Evolutionary conservation across 2,888 invertebrate species (phyloP).

Genomic region (Synergus laeviventris): DNA sequence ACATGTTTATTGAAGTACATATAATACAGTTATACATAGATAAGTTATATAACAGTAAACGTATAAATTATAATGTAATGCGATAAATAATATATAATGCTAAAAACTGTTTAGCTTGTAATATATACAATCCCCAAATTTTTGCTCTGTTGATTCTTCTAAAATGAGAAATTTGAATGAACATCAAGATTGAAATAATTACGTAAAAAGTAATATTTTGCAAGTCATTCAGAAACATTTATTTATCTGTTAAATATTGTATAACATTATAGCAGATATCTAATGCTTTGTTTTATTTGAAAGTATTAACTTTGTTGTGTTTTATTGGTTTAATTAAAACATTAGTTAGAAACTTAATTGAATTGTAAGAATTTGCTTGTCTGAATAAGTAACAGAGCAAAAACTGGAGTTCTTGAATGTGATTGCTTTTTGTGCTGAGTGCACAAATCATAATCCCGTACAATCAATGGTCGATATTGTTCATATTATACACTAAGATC

Average conservation of each 20-base stretch:
- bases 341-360: neutral
- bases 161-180: neutral
- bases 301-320: neutral
- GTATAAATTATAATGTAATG: conserved; percentile 8
- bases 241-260: neutral
- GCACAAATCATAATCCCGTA: conserved; percentile 67
- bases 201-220: neutral
- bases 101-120: conserved; percentile 4
- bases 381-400: conserved; percentile 21
- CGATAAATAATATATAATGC: neutral
- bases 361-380: neutral
- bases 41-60: neutral
- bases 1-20: neutral
- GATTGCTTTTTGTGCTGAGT: conserved; percentile 62
- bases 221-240: neutral
- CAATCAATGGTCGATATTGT: conserved; percentile 66
- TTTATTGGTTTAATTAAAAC: neutral
- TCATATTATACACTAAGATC: conserved; percentile 1
- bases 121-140: neutral
- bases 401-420: conserved; percentile 59
- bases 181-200: neutral
- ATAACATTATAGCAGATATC: neutral
- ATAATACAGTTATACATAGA: neutral
- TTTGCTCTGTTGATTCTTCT: neutral
- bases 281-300: neutral